A percentile compares a stretch with the other conserved stretches of the same genome.
phyloP scores from a whole-genome alignment of 2,888 invertebrate species.

The Piscicola geometra region DNA sequence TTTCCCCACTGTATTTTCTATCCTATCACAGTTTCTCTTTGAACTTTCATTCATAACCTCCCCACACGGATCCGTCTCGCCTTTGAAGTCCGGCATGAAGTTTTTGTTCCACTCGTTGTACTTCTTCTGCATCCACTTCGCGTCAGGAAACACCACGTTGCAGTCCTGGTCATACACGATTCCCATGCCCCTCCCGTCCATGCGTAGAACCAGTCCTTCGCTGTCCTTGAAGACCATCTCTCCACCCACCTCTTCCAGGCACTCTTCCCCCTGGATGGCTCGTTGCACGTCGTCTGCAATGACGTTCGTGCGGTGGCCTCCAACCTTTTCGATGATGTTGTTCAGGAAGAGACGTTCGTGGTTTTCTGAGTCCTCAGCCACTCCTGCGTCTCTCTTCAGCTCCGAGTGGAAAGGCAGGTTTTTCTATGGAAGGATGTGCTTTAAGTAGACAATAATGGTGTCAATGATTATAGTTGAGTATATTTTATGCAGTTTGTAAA shows the following conservation, averaged over 20 bases:
- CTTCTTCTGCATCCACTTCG: background rate
- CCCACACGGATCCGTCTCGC: no score
- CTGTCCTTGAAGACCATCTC: background rate
- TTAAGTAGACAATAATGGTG: no score
- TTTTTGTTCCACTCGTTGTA: background rate
- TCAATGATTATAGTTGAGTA: no score
- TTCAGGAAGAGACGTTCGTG: background rate
- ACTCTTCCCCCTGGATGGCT: background rate
- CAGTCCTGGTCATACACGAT: background rate
- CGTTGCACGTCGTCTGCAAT: background rate
- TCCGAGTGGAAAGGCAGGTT: background rate
- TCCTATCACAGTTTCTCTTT: no score
- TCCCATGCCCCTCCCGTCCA: background rate
- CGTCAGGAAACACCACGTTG: no score
- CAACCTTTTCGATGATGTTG: background rate
- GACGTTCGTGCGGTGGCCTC: background rate
- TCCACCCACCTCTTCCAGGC: background rate
- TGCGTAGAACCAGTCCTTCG: background rate
- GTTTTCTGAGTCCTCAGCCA: background rate
- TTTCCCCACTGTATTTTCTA: background rate
- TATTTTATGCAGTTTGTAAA: no score
- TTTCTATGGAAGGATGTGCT: background rate
- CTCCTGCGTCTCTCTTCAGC: background rate
- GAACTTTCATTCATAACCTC: no score
- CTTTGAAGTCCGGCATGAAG: no score